Conservation (phyloP, 2,797 vertebrate species). For the Rhynchotus rufescens region DNA sequence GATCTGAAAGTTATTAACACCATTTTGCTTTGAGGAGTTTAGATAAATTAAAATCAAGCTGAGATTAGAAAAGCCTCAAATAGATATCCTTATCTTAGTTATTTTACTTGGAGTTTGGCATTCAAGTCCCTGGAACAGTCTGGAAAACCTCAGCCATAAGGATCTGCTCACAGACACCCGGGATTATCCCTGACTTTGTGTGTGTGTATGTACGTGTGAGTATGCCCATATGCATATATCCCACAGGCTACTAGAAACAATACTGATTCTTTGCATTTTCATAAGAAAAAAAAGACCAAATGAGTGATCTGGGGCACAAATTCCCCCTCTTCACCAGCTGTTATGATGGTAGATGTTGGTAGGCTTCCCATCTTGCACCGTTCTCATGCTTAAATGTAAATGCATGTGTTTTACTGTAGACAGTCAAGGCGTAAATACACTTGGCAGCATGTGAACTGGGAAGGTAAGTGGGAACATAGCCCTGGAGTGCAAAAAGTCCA, state of each 20-base stretch:
- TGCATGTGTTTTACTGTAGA: background rate
- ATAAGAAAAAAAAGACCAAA: background rate
- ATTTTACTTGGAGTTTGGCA: background rate
- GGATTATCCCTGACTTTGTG: accelerated
- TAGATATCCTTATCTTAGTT: background rate
- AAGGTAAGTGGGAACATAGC: background rate
- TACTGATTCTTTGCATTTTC: background rate
- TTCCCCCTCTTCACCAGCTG: background rate
- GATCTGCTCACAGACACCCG: background rate
- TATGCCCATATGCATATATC: accelerated
- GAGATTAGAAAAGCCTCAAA: background rate
- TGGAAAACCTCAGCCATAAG: conserved; percentile 5
- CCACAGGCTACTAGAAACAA: background rate
- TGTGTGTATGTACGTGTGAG: no score
- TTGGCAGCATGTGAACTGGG: background rate
- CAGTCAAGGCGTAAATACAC: background rate
- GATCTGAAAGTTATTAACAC: background rate
- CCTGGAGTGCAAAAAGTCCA: background rate
- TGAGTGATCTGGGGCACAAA: accelerated
- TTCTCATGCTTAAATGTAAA: background rate
- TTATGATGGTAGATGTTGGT: accelerated
- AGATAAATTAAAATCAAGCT: background rate
- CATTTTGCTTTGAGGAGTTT: background rate
- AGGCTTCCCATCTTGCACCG: background rate
- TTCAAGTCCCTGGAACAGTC: background rate